Evolutionary conservation across 2,888 invertebrate species (phyloP).

Genomic region (Drosophila atripex): DNA sequence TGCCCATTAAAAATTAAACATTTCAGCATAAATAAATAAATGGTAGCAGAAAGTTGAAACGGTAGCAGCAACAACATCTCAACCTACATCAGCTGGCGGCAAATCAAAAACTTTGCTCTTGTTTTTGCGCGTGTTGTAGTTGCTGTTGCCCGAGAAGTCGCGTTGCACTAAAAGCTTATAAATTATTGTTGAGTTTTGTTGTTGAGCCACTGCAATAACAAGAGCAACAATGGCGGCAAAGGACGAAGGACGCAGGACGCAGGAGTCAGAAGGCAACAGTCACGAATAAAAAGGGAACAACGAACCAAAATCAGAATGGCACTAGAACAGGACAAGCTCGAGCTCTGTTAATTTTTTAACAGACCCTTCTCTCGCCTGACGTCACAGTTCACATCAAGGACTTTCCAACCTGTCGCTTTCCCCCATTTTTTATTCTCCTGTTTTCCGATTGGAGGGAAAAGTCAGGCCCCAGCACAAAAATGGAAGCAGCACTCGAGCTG

Average conservation of each 20-base stretch:
- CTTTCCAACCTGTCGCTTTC: constrained; percentile 35
- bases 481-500: constrained; percentile 37
- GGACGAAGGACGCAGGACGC: background rate
- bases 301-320: constrained; percentile 35
- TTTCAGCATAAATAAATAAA: constrained; percentile 73
- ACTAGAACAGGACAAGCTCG: constrained; percentile 43
- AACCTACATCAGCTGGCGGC: constrained; percentile 52
- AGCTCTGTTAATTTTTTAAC: constrained; percentile 72
- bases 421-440: constrained; percentile 20
- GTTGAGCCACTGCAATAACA: constrained; percentile 53
- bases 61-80: constrained; percentile 38
- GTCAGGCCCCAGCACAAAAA: constrained; percentile 13
- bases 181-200: constrained; percentile 66
- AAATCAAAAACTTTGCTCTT: constrained; percentile 62
- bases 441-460: background rate
- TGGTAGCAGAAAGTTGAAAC: constrained; percentile 56
- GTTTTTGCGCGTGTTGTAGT: constrained; percentile 1
- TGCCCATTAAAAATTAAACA: constrained; percentile 74
- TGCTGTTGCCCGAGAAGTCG: constrained; percentile 47
- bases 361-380: constrained; percentile 37
- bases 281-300: background rate
- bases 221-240: constrained; percentile 9
- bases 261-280: background rate
- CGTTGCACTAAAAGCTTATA: constrained; percentile 77
- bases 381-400: constrained; percentile 54